These are phyloP conservation scores for Gastracanthus pulcherrimus DNA, from an alignment of 2,888 invertebrate genomes.

Conservation along the genomic window DNA sequence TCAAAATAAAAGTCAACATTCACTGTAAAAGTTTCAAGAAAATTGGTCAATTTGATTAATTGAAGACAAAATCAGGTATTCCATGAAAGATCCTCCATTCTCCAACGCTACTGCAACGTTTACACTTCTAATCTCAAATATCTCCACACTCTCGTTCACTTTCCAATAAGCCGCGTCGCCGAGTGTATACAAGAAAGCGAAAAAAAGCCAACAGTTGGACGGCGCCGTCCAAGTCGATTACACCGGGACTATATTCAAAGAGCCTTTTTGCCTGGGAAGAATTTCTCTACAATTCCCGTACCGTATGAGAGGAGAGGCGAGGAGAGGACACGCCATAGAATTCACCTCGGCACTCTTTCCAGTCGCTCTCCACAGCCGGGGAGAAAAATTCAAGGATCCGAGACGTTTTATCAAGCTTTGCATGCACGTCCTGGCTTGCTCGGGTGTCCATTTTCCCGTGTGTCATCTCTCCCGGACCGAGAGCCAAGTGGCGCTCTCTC, in stretches of 20 bases:
- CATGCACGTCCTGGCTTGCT: too few relatives aligned
- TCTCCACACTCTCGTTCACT: neutral
- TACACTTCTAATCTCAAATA: too few relatives aligned
- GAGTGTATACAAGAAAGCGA: neutral
- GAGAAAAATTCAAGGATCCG: conserved; percentile 29
- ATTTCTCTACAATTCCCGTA: neutral
- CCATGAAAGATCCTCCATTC: too few relatives aligned
- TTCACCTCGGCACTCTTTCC: neutral
- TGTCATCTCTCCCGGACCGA: neutral
- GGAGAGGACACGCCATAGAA: neutral
- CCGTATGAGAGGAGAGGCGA: neutral
- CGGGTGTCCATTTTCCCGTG: neutral
- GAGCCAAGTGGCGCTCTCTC: neutral
- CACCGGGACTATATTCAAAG: conserved; percentile 20
- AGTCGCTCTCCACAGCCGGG: neutral
- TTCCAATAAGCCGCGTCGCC: neutral
- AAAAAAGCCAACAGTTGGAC: neutral
- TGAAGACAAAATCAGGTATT: too few relatives aligned
- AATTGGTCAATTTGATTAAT: too few relatives aligned
- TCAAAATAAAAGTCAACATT: too few relatives aligned
- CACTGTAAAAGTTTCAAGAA: too few relatives aligned
- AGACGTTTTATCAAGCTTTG: conserved; percentile 20
- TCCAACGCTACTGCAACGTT: too few relatives aligned
- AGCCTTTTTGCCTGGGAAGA: neutral
- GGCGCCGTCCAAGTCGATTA: conserved; percentile 16